Conservation (phyloP, 2,797 vertebrate species). For the Avahi laniger region DNA sequence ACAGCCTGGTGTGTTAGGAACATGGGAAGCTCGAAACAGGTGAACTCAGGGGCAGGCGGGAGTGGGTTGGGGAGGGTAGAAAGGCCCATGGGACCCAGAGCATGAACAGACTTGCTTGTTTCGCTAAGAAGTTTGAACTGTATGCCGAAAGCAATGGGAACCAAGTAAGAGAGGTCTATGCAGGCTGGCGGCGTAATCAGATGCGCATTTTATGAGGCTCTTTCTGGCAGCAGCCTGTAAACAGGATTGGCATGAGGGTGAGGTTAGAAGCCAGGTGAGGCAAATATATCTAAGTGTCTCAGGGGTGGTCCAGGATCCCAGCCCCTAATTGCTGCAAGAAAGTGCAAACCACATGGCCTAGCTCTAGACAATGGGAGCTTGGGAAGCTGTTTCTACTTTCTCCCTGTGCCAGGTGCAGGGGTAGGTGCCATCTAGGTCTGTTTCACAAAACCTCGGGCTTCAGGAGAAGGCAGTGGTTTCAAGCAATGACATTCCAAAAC, state of each 20-base stretch:
- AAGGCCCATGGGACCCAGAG: neutral
- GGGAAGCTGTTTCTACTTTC: neutral
- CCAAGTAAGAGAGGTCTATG: neutral
- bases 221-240: neutral
- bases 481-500: neutral
- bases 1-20: neutral
- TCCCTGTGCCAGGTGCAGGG: neutral
- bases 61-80: neutral
- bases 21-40: neutral
- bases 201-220: neutral
- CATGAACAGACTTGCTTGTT: conserved; percentile 47
- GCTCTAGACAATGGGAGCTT: neutral
- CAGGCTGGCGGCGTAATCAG: neutral
- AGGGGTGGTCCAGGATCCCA: neutral
- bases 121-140: neutral
- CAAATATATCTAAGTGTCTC: accelerated
- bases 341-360: accelerated
- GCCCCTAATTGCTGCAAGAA: neutral
- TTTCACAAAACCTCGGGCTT: neutral
- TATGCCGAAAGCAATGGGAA: neutral
- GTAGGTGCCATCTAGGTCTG: neutral
- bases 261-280: neutral
- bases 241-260: neutral
- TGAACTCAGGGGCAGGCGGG: neutral
- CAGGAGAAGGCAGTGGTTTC: neutral